Evolutionary conservation across 2,797 vertebrate species (phyloP).

Genomic region (Myotis pilosus): DNA sequence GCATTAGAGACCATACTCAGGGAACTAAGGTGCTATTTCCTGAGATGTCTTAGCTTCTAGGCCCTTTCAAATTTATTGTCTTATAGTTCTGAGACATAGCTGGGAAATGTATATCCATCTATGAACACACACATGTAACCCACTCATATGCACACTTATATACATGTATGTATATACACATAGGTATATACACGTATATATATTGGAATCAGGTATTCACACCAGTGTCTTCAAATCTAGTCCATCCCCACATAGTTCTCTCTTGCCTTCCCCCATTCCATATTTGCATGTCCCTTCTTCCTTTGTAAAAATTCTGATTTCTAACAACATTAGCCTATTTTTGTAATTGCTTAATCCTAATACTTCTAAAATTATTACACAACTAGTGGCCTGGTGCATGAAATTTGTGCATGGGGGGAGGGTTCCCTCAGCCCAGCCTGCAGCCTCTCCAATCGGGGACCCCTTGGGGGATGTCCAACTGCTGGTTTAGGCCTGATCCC

Average conservation of each 20-base stretch:
- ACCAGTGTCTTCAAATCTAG: background rate
- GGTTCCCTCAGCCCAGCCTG: too few species aligned
- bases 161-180: too few species aligned
- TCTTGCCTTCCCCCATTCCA: background rate
- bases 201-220: background rate
- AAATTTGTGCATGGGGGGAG: too few species aligned
- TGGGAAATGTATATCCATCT: background rate
- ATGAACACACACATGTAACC: background rate
- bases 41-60: background rate
- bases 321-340: background rate
- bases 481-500: too few species aligned
- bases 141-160: too few species aligned
- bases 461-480: too few species aligned
- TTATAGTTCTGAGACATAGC: background rate
- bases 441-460: too few species aligned
- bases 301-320: background rate
- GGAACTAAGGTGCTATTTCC: background rate
- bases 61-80: background rate
- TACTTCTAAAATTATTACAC: background rate
- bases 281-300: background rate
- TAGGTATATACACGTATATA: too few species aligned
- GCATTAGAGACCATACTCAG: background rate
- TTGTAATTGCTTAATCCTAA: background rate
- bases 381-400: too few species aligned
- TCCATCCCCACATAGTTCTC: background rate